phyloP scores from a whole-genome alignment of 2,888 invertebrate genomes.

The Cephus nigrinus region DNA sequence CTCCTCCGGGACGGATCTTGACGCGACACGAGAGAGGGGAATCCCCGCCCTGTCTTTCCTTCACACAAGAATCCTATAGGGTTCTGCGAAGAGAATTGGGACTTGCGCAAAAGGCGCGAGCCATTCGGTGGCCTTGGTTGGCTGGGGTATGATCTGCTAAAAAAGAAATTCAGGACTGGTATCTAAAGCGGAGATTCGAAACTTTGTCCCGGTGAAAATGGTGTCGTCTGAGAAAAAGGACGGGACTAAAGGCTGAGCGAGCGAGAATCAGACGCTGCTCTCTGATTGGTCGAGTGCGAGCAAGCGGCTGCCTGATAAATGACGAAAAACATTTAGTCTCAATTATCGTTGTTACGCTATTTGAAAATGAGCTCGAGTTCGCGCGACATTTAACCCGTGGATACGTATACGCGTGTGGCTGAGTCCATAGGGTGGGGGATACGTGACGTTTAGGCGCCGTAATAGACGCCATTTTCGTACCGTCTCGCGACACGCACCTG shows the following conservation, averaged over 20 bases:
- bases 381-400: not conserved
- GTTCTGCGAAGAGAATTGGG: not conserved
- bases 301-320: not conserved
- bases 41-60: not conserved
- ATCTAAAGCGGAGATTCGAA: not conserved
- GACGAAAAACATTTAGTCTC: not conserved
- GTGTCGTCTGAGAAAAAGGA: not conserved
- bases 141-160: not conserved
- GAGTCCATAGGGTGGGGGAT: no score
- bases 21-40: not conserved
- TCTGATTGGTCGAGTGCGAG: not conserved
- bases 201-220: constrained; percentile 27
- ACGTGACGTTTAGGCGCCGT: not conserved
- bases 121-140: not conserved
- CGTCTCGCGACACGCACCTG: constrained; percentile 25
- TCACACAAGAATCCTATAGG: not conserved
- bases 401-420: not conserved
- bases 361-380: not conserved
- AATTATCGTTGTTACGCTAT: not conserved
- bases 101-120: no score
- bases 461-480: not conserved
- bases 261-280: not conserved
- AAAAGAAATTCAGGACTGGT: not conserved
- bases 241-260: not conserved
- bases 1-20: not conserved